phyloP scores from a whole-genome alignment of 2,888 invertebrate species.

The Apodemia hepburni region DNA sequence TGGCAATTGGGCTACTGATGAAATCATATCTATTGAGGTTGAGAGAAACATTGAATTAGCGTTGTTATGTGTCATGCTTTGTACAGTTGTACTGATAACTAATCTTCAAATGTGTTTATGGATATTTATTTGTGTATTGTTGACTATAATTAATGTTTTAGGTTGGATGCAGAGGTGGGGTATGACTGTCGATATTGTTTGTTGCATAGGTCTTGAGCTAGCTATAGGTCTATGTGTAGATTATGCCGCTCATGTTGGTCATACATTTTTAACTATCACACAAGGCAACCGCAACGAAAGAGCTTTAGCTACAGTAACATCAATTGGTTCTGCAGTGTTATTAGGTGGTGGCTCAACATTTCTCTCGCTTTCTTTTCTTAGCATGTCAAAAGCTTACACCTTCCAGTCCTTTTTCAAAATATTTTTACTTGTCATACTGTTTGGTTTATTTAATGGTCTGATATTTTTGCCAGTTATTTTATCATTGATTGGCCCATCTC shows the following conservation, averaged over 20 bases:
- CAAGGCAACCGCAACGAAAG: constrained; percentile 78
- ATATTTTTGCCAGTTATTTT: constrained; percentile 87
- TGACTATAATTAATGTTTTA: constrained; percentile 87
- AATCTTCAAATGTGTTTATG: constrained; percentile 88
- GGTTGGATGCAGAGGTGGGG: constrained; percentile 91
- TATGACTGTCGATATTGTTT: constrained; percentile 89
- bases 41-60: constrained; percentile 88
- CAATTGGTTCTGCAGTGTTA: constrained; percentile 88
- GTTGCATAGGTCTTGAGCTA: constrained; percentile 89
- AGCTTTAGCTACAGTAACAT: constrained; percentile 82
- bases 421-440: constrained; percentile 87
- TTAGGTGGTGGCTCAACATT: constrained; percentile 90
- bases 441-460: constrained; percentile 89
- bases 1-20: constrained; percentile 89
- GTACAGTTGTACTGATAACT: constrained; percentile 87
- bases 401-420: constrained; percentile 89
- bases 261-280: constrained; percentile 85
- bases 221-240: constrained; percentile 92
- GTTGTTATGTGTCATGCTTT: constrained; percentile 88
- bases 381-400: constrained; percentile 86
- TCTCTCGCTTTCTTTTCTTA: constrained; percentile 85
- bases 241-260: constrained; percentile 90
- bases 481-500: constrained; percentile 85
- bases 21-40: constrained; percentile 87
- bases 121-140: constrained; percentile 87